A percentile compares a stretch with the other conserved stretches of the same genome.
Evolutionary conservation across 1,140 invertebrate species (phyloP).

Genomic region (Calosoma granatense): DNA sequence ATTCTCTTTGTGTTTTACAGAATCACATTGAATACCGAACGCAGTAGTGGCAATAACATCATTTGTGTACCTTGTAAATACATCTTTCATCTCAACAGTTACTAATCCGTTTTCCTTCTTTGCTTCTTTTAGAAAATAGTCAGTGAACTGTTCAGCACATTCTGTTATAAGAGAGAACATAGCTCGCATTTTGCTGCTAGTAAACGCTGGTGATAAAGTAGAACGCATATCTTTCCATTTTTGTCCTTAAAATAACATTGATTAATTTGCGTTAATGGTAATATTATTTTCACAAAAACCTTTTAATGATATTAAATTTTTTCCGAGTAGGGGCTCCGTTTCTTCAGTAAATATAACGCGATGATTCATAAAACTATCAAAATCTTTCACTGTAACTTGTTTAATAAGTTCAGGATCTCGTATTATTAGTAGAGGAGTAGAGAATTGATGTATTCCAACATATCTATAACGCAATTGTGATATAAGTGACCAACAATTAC

Average conservation of each 20-base stretch:
- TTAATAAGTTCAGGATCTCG: conserved; percentile 24
- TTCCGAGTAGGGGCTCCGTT: background rate
- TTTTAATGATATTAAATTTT: conserved; percentile 7
- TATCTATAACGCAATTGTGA: background rate
- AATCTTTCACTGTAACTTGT: conserved; percentile 21
- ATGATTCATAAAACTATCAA: conserved; percentile 11
- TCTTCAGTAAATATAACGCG: background rate
- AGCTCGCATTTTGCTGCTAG: conserved; percentile 41
- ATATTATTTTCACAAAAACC: background rate
- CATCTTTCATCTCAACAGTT: conserved; percentile 39
- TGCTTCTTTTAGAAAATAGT: conserved; percentile 15
- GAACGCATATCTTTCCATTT: conserved; percentile 17
- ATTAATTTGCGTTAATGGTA: background rate
- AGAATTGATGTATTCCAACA: conserved; percentile 19
- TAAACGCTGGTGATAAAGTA: conserved; percentile 23
- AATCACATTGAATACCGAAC: conserved; percentile 38
- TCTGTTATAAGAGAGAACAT: conserved; percentile 30
- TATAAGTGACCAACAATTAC: background rate
- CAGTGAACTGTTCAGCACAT: conserved; percentile 11
- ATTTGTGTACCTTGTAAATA: conserved; percentile 40
- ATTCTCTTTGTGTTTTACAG: conserved; percentile 28
- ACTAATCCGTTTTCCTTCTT: conserved; percentile 11
- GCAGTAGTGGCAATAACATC: conserved; percentile 43
- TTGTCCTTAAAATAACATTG: conserved; percentile 11
- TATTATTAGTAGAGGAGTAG: conserved; percentile 18